phyloP scores from a whole-genome alignment of 2,113 vertebrate genomes.

The Peromyscus polionotus region DNA sequence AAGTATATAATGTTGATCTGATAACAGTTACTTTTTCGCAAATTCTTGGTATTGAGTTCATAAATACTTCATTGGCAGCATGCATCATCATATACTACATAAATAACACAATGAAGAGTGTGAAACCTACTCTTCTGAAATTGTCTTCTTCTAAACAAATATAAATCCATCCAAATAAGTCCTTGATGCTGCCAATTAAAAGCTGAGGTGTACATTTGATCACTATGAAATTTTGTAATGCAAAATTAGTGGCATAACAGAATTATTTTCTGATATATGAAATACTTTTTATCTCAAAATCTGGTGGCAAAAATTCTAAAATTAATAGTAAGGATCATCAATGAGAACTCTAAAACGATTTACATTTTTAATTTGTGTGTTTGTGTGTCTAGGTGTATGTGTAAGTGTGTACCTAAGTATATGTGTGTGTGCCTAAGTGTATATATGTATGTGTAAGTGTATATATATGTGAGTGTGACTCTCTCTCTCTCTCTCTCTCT shows the following conservation, averaged over 20 bases:
- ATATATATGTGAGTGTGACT: no score
- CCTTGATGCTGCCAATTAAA: not conserved
- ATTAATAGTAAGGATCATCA: not conserved
- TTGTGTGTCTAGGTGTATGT: not conserved
- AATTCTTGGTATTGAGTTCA: constrained; percentile 47
- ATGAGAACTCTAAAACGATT: constrained; percentile 8
- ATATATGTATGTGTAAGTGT: no score
- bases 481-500: no score
- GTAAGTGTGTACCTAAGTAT: not conserved
- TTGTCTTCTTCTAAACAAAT: constrained; percentile 13
- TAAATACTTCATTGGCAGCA: not conserved
- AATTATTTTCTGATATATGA: not conserved
- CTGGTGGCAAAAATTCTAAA: not conserved
- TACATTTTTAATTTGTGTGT: not conserved
- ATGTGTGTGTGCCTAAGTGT: not conserved
- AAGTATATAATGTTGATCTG: constrained; percentile 1
- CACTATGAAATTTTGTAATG: not conserved
- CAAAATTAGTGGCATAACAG: not conserved
- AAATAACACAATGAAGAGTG: not conserved
- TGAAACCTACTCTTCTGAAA: not conserved
- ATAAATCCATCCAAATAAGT: not conserved
- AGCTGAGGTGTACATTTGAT: not conserved
- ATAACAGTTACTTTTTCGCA: not conserved
- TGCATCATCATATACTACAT: not conserved
- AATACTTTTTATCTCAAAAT: constrained; percentile 38